Percentiles rank a stretch among this genome's conserved stretches.
These are phyloP conservation scores for Fabriciana adippe DNA, from an alignment of 2,888 invertebrate species.

Conservation along the genomic window DNA sequence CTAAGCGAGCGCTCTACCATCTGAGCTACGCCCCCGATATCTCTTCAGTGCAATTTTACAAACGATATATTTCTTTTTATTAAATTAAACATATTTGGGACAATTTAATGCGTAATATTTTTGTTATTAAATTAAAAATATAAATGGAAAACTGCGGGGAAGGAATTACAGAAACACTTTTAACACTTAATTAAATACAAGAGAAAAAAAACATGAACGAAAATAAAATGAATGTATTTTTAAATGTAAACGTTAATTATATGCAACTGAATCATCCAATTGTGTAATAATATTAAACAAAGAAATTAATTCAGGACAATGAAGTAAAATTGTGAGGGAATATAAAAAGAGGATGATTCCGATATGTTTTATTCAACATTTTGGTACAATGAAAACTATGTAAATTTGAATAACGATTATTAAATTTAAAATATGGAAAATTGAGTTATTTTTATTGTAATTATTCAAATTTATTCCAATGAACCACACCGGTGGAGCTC, in stretches of 20 bases:
- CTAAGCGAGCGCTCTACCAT: conserved; percentile 83
- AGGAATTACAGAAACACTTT: no score
- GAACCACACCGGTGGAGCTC: conserved; percentile 10
- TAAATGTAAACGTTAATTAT: no score
- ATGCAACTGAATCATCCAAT: no score
- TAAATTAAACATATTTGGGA: no score
- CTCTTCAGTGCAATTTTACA: no score
- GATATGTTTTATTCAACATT: conserved; percentile 36
- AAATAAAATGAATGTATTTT: no score
- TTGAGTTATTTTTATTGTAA: conserved; percentile 28
- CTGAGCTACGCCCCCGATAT: conserved; percentile 52
- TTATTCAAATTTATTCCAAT: conserved; percentile 32
- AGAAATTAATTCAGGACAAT: neutral
- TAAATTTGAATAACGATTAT: conserved; percentile 31
- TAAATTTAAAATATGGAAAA: conserved; percentile 32
- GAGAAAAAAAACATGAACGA: neutral
- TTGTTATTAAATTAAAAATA: no score
- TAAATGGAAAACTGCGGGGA: no score
- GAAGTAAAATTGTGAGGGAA: conserved; percentile 11
- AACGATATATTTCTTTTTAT: no score
- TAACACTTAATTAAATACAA: neutral
- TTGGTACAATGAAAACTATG: conserved; percentile 24
- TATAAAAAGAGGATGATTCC: conserved; percentile 8
- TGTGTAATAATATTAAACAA: neutral
- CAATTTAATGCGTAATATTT: no score